Evolutionary conservation across 2,888 invertebrate species (phyloP).

Genomic region (Oscheius onirici): DNA sequence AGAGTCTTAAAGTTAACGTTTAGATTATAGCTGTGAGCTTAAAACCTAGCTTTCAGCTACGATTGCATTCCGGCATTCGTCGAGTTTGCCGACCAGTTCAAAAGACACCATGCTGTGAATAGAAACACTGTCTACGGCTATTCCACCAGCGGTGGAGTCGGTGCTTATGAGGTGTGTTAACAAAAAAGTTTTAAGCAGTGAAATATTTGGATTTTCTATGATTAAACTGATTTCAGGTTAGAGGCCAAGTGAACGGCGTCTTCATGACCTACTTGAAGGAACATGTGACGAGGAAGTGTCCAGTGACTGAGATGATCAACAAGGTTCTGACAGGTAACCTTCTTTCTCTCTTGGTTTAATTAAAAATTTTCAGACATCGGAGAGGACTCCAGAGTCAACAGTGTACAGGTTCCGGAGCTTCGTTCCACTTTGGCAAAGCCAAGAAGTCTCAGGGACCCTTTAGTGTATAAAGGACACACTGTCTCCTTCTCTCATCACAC

Average conservation of each 20-base stretch:
- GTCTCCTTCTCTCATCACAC: conserved; percentile 68
- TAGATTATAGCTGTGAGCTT: too few relatives aligned
- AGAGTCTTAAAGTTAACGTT: too few relatives aligned
- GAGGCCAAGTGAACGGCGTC: conserved; percentile 70
- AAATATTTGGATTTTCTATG: background rate
- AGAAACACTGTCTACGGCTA: conserved; percentile 71
- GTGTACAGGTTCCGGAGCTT: conserved; percentile 72
- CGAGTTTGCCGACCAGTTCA: conserved; percentile 62
- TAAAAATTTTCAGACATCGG: conserved; percentile 67
- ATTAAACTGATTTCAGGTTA: conserved; percentile 41
- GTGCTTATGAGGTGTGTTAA: conserved; percentile 67
- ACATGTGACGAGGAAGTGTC: conserved; percentile 53
- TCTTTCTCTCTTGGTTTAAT: background rate
- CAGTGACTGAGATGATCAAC: conserved; percentile 68
- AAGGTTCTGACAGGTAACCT: conserved; percentile 62
- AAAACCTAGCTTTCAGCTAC: conserved; percentile 42
- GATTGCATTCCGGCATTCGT: conserved; percentile 45
- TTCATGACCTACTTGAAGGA: conserved; percentile 71
- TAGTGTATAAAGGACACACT: conserved; percentile 70
- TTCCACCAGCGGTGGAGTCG: conserved; percentile 71
- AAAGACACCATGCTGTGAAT: conserved; percentile 50
- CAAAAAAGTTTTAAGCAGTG: background rate
- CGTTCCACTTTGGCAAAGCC: conserved; percentile 71
- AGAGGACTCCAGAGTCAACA: conserved; percentile 65
- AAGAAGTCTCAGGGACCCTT: conserved; percentile 70